Conservation (phyloP, 1,140 invertebrate genomes). For the Halyomorpha halys region DNA sequence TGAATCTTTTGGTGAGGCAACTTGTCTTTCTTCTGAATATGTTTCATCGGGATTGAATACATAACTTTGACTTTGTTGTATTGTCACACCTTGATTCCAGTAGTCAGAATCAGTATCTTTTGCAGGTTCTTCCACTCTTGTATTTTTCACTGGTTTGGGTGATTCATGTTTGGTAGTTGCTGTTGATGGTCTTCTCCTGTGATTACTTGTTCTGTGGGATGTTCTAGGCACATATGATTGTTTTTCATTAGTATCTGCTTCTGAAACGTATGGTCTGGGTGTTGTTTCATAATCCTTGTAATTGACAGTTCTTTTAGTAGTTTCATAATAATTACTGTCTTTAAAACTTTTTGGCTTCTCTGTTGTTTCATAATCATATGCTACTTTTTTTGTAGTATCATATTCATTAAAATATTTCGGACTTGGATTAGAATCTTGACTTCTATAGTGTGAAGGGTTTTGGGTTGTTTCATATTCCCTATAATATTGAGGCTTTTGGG, state of each 20-base stretch:
- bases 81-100: conserved; percentile 32
- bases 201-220: neutral
- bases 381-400: neutral
- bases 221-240: neutral
- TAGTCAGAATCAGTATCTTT: conserved; percentile 26
- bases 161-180: neutral
- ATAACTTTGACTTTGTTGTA: conserved; percentile 32
- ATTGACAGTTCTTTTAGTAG: neutral
- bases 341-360: neutral
- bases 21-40: neutral
- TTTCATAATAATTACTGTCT: neutral
- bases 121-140: neutral
- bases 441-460: neutral
- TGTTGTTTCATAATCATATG: neutral
- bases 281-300: conserved; percentile 3
- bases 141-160: neutral
- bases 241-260: conserved; percentile 1
- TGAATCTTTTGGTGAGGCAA: conserved; percentile 6
- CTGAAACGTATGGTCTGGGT: conserved; percentile 5
- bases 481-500: neutral
- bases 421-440: neutral
- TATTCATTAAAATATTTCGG: neutral
- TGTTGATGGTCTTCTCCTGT: neutral
- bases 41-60: conserved; percentile 27
- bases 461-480: neutral